phyloP scores from a whole-genome alignment of 2,888 invertebrate species.

The Pollenia amentaria region DNA sequence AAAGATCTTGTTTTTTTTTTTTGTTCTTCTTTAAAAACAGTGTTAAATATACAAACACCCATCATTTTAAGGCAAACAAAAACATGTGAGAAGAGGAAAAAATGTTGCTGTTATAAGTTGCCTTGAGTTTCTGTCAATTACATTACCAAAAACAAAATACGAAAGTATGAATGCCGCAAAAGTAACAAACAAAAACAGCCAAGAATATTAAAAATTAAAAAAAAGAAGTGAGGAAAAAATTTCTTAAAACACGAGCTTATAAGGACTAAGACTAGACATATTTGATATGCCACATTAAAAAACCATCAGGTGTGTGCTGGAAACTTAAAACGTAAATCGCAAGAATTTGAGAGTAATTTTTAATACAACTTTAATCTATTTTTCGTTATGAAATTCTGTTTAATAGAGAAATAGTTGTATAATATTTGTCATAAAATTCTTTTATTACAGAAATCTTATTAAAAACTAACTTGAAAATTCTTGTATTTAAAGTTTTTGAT shows the following conservation, averaged over 20 bases:
- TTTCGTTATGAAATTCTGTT: no score
- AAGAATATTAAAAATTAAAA: not conserved
- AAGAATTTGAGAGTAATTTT: no score
- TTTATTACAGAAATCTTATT: no score
- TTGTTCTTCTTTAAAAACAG: no score
- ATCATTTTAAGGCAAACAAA: not conserved
- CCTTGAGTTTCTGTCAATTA: constrained; percentile 59
- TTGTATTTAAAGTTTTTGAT: no score
- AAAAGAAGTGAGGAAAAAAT: not conserved
- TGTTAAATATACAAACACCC: not conserved
- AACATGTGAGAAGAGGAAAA: not conserved
- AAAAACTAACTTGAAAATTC: no score
- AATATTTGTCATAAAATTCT: no score
- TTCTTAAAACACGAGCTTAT: not conserved
- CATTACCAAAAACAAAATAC: constrained; percentile 4
- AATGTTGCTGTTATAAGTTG: constrained; percentile 33
- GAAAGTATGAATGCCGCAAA: not conserved
- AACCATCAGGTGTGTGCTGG: no score
- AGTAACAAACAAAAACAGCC: constrained; percentile 11
- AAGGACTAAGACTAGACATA: not conserved
- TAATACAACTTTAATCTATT: no score
- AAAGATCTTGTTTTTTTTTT: not conserved
- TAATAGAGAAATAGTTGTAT: no score
- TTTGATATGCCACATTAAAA: no score
- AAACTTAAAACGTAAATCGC: no score